These are phyloP conservation scores for Psittacara wagleri DNA, from an alignment of 2,113 vertebrate genomes.

Conservation along the genomic window DNA sequence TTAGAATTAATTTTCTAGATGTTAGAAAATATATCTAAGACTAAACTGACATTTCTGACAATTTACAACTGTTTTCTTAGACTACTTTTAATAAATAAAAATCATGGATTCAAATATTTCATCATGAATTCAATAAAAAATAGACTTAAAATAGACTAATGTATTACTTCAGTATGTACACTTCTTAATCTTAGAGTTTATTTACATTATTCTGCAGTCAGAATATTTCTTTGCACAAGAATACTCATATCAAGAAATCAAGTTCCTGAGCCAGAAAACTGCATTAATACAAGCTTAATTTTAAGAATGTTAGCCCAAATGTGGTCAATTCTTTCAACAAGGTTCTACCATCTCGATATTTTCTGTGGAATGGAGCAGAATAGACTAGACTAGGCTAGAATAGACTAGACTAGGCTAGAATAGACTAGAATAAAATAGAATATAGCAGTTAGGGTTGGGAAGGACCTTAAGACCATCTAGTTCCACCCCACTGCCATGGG, in stretches of 20 bases:
- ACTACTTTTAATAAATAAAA: constrained; percentile 38
- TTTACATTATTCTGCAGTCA: background rate
- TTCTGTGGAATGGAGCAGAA: no score
- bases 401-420: no score
- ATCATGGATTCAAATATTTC: background rate
- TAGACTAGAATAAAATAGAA: no score
- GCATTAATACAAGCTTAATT: background rate
- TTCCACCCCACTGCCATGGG: no score
- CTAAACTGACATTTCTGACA: constrained; percentile 50
- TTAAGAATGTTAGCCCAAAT: background rate
- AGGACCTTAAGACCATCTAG: no score
- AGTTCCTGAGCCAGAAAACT: background rate
- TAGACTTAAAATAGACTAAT: background rate
- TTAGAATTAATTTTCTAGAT: constrained; percentile 42
- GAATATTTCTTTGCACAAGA: background rate
- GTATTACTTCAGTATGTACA: background rate
- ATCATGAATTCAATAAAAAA: background rate
- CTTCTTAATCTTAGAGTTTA: background rate
- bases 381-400: no score
- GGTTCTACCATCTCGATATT: background rate
- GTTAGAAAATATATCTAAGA: constrained; percentile 21
- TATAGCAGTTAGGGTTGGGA: no score
- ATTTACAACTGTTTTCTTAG: background rate
- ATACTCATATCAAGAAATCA: background rate
- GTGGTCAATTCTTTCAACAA: background rate